These are phyloP conservation scores for Perognathus longimembris DNA, from an alignment of 2,113 vertebrate species.

Conservation along the genomic window DNA sequence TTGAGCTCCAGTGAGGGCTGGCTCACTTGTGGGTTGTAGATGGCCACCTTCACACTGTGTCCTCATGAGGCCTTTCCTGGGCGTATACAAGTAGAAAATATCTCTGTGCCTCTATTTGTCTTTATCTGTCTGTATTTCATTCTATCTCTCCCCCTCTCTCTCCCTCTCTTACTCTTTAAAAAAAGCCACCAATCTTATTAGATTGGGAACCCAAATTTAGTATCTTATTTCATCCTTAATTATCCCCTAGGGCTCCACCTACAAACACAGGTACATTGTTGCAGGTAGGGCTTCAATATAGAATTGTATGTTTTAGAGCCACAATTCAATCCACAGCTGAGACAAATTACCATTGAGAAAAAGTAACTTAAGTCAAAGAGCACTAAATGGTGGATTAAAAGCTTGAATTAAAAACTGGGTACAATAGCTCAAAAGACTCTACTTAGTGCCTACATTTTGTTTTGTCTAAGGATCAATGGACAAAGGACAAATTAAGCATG, in stretches of 20 bases:
- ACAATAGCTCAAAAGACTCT: not conserved
- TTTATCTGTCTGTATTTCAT: not conserved
- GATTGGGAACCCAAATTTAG: not conserved
- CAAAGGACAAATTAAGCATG: not conserved
- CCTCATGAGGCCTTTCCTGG: not conserved
- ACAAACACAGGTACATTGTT: not conserved
- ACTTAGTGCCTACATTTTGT: not conserved
- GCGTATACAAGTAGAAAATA: not conserved
- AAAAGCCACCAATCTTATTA: not conserved
- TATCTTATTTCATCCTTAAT: not conserved
- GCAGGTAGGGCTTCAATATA: not conserved
- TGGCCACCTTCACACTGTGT: not conserved
- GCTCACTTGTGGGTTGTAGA: not conserved
- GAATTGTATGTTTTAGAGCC: not conserved
- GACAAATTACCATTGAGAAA: not conserved
- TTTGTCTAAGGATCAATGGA: slow-evolving; percentile 23
- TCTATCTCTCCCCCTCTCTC: not conserved
- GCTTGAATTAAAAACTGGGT: not conserved
- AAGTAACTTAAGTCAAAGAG: not conserved
- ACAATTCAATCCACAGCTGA: not conserved
- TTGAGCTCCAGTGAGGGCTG: not conserved
- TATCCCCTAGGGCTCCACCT: not conserved
- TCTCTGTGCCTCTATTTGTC: not conserved
- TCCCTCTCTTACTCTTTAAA: not conserved
- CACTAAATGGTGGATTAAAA: not conserved